These are phyloP conservation scores for Seriola aureovittata DNA, from an alignment of 2,113 vertebrate genomes.

Conservation along the genomic window DNA sequence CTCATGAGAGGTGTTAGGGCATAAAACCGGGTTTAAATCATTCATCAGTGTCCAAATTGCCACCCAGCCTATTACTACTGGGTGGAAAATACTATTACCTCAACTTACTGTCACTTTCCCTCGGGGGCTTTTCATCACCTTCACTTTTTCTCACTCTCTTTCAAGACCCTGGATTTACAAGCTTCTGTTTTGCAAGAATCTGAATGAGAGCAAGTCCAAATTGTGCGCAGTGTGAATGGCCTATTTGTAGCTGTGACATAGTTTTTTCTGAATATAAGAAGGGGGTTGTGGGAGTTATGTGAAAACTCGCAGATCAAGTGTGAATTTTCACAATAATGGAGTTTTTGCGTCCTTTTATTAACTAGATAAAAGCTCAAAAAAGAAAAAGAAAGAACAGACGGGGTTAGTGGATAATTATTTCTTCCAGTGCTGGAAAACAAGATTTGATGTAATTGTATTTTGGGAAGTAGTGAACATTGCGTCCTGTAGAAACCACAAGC, in stretches of 20 bases:
- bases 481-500: neutral
- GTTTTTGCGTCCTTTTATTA: conserved; percentile 20
- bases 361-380: neutral
- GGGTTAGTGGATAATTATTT: conserved; percentile 17
- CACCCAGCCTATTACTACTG: neutral
- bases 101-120: conserved; percentile 7
- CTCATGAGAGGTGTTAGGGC: neutral
- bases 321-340: conserved; percentile 18
- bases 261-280: conserved; percentile 24
- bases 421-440: neutral
- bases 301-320: conserved; percentile 40
- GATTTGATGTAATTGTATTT: no score
- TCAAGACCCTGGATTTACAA: neutral
- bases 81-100: conserved; percentile 12
- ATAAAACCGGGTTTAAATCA: conserved; percentile 39
- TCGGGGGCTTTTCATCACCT: neutral
- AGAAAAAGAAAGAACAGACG: conserved; percentile 12
- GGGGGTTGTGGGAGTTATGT: conserved; percentile 44
- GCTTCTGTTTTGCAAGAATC: conserved; percentile 12
- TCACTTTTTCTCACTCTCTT: neutral
- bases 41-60: conserved; percentile 36
- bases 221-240: neutral
- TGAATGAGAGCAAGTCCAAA: conserved; percentile 27
- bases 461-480: neutral
- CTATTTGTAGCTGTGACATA: conserved; percentile 46